Base-by-base conservation (phyloP, 2,113 vertebrate species). In the Chascanopsetta lugubris region DNA sequence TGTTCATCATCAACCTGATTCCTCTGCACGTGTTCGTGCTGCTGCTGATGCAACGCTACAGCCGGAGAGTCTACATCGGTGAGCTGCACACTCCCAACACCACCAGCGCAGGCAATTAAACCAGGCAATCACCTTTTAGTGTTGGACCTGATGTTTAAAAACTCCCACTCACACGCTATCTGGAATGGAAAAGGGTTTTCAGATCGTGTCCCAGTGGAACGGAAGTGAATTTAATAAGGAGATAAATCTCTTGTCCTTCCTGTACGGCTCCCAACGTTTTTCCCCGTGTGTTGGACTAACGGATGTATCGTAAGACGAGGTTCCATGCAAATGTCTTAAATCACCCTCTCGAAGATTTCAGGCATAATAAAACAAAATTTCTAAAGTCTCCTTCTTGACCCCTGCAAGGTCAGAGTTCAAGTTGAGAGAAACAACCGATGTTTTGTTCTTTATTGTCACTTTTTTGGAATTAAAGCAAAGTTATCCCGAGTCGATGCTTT, bases 1-100 rank as follows among this genome's bases (percentile, higher is more conserved):
- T 98, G 69, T 99, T 99, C 74, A 99, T 99, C 77, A 99, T 99
- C 94, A 99, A 99, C 89, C 94, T 99, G 85, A 99, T 99, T 85
- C 97, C 97, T 21, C 93, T 99, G 78, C 97, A 99, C 74, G 97
- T 99, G 55, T 99, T 99, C 89, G 97, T 95, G 64, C 92, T 99
- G 69, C 88, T 99, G 69, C 92, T 99, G 81, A 99, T 99, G 97
- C 97, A 99, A 86, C 94, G 97, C 67, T 99, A 95, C 88, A 99
- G 97, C 94, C 93, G 91, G 65, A 94, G 97, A 88, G 94, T 99
- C 76, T 99, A 99, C 83, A 99, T 99, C 7, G 97, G 97, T 99
- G 86, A 96, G 95, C 75, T 21, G 15, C 53, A 42, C 64, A 80
- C 48, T 15, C 18, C 27, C 51, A 59, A n/a, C n/a, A n/a, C n/a